Percentiles rank a stretch among this genome's conserved stretches.
Conservation (phyloP, 2,113 vertebrate genomes). For the Falco punctatus region DNA sequence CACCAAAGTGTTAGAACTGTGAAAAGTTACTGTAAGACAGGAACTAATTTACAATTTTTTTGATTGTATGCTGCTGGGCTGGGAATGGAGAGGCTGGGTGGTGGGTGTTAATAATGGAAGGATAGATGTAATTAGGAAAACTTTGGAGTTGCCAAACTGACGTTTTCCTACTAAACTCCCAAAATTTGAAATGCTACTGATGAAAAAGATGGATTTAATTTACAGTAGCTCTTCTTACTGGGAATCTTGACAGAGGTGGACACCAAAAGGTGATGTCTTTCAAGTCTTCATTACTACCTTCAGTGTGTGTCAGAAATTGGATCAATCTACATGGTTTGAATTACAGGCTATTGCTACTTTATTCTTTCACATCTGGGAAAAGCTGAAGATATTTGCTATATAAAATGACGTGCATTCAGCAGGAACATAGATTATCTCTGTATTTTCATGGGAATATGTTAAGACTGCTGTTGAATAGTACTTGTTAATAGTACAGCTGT, state of each 20-base stretch:
- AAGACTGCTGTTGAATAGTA: background rate
- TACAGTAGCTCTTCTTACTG: background rate
- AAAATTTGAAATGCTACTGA: background rate
- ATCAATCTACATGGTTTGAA: background rate
- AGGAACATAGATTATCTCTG: background rate
- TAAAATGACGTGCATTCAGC: background rate
- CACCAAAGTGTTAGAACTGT: background rate
- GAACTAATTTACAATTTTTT: background rate
- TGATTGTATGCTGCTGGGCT: background rate
- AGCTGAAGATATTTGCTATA: background rate
- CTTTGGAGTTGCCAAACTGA: background rate
- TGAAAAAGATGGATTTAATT: background rate
- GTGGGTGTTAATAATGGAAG: background rate
- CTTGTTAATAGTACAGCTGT: background rate
- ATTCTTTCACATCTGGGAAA: background rate
- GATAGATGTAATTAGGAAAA: background rate
- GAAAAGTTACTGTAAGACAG: background rate
- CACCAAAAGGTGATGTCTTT: background rate
- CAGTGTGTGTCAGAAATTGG: background rate
- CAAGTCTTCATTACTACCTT: background rate
- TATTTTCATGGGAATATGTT: background rate
- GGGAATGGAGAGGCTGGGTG: background rate
- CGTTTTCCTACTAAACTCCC: background rate
- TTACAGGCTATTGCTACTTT: background rate
- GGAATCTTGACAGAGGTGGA: background rate